Evolutionary conservation across 1,140 invertebrate species (phyloP), one percentile per base, ranked within the genome.

Genomic region (Alviniconcha marisindica): DNA sequence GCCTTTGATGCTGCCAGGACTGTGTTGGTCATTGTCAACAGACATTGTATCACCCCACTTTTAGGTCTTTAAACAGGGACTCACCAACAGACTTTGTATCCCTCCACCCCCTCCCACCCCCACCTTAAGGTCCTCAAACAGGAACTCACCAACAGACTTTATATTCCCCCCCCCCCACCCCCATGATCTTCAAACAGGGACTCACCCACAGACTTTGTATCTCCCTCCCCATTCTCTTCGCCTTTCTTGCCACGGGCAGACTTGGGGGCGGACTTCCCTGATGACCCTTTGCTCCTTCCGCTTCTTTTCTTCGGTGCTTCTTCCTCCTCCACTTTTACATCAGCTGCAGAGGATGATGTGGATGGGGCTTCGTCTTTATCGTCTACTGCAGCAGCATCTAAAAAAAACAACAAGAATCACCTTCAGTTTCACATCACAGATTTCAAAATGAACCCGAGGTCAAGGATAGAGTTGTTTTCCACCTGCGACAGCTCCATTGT

Each of bases 121-220:
- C 48, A 7, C 21, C 21, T 51, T 51, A 51, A 51, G n/a, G n/a
- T n/a, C n/a, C n/a, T n/a, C n/a, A n/a, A n/a, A n/a, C n/a, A 36
- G 15, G 33, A 33, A 73, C 69, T 31, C 15, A 73, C 33, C 69
- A 73, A 73, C 69, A 38, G 69, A 69, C 24, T 33, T 69, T 7
- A 28, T 33, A 69, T 7, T 21, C 21, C 48, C 48, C 48, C 48
- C 48, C 21, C 21, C 10, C 21, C 10, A 7, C 21, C 7, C 7
- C 7, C 21, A 12, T 51, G 48, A 51, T 7, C 21, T 51, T 51
- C 21, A n/a, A n/a, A n/a, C n/a, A n/a, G 24, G 63, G 71, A 69
- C 81, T 63, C 83, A 69, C 84, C 85, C 28, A 80, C 83, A 73
- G 84, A 84, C 77, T 87, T 87, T 79, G 81, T 81, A 38, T 81